Conservation (phyloP, 2,888 invertebrate species). For the Phanerotoma sp. region DNA sequence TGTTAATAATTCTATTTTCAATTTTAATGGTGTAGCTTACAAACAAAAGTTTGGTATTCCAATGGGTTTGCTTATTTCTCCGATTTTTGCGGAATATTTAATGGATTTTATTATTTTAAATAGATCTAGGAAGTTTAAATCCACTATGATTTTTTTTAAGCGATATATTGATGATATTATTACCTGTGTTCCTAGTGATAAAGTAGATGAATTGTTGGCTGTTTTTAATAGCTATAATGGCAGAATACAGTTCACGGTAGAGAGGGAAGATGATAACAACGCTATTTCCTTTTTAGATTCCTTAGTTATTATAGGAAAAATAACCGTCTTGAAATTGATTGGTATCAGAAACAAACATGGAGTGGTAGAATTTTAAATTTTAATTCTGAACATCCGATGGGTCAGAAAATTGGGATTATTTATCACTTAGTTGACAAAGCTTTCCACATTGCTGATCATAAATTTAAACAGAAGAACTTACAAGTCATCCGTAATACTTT, state of each 20-base stretch:
- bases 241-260: background rate
- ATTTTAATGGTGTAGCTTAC: background rate
- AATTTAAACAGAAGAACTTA: background rate
- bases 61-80: background rate
- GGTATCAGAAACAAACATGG: background rate
- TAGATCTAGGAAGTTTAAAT: background rate
- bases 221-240: background rate
- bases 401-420: background rate
- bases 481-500: background rate
- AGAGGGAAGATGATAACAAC: background rate
- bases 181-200: background rate
- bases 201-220: background rate
- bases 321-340: background rate
- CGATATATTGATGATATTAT: background rate
- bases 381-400: background rate
- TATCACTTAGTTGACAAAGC: background rate
- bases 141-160: background rate
- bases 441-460: background rate
- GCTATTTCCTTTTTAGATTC: background rate
- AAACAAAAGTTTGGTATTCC: no score
- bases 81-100: background rate
- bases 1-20: background rate
- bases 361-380: background rate
- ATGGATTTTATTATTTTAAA: background rate
- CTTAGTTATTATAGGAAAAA: background rate